These are phyloP conservation scores for Hiodon alosoides DNA, from an alignment of 2,113 vertebrate genomes.

Conservation along the genomic window DNA sequence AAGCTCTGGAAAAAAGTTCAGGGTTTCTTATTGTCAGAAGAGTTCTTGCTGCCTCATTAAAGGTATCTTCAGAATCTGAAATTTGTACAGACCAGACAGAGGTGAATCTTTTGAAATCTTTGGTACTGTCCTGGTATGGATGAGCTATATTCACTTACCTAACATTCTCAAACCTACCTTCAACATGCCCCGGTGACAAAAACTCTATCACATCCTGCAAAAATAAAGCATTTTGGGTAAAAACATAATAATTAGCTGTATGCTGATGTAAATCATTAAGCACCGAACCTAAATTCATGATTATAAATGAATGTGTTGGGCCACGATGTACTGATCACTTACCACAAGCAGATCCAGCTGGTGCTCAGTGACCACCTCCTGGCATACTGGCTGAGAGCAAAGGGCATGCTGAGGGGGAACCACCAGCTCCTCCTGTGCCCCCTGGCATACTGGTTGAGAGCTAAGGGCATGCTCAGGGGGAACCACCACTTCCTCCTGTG, in stretches of 20 bases:
- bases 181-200: slow-evolving; percentile 58
- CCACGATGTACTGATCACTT: slow-evolving; percentile 50
- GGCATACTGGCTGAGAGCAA: slow-evolving; percentile 42
- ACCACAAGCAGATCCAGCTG: slow-evolving; percentile 60
- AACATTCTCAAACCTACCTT: slow-evolving; percentile 63
- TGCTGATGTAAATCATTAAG: neutral
- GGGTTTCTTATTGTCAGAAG: slow-evolving; percentile 80
- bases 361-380: slow-evolving; percentile 54
- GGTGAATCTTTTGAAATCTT: slow-evolving; percentile 10
- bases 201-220: slow-evolving; percentile 65
- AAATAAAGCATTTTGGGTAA: slow-evolving; percentile 15
- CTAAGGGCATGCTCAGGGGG: slow-evolving; percentile 54
- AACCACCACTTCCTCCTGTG: slow-evolving; percentile 40
- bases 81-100: slow-evolving; percentile 25
- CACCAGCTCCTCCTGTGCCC: slow-evolving; percentile 41
- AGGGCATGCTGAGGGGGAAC: slow-evolving; percentile 54
- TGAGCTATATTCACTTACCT: neutral
- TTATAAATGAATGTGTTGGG: neutral
- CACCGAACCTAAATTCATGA: neutral
- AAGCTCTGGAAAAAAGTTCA: slow-evolving; percentile 32
- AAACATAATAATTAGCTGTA: neutral
- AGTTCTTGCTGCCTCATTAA: slow-evolving; percentile 83
- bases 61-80: slow-evolving; percentile 69
- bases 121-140: neutral
- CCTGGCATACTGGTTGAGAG: slow-evolving; percentile 43